Conservation (phyloP, 2,113 vertebrate genomes). For the Polyodon spathula region DNA sequence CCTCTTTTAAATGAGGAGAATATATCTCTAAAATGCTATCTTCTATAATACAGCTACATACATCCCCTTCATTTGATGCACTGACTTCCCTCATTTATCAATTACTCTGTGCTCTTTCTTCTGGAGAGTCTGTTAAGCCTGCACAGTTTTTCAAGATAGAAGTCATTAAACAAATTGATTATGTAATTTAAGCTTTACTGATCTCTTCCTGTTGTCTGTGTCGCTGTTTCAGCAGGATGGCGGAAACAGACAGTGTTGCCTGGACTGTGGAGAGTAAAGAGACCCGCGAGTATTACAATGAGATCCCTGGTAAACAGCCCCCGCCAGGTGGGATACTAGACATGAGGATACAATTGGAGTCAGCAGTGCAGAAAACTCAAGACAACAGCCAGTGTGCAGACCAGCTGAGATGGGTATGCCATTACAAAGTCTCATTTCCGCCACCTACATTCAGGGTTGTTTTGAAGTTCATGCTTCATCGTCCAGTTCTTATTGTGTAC, state of each 20-base stretch:
- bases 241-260: constrained; percentile 33
- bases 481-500: constrained; percentile 10
- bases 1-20: no score
- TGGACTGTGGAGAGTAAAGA: constrained; percentile 41
- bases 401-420: constrained; percentile 21
- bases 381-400: constrained; percentile 36
- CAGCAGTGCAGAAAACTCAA: constrained; percentile 34
- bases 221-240: constrained; percentile 39
- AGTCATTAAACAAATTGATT: constrained; percentile 12
- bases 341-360: constrained; percentile 37
- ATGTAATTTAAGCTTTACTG: constrained; percentile 7
- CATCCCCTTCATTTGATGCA: constrained; percentile 3
- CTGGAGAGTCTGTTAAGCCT: neutral
- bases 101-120: neutral
- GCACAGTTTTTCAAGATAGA: neutral
- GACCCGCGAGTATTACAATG: constrained; percentile 71
- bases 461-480: neutral
- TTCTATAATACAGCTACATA: no score
- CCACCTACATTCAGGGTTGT: neutral
- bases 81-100: neutral
- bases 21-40: neutral
- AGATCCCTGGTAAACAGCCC: constrained; percentile 67
- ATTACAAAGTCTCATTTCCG: neutral
- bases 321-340: constrained; percentile 57
- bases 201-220: constrained; percentile 22